Percentiles rank a stretch among this genome's conserved stretches.
These are phyloP conservation scores for Tapirus indicus DNA, from an alignment of 2,797 vertebrate species.

Conservation along the genomic window DNA sequence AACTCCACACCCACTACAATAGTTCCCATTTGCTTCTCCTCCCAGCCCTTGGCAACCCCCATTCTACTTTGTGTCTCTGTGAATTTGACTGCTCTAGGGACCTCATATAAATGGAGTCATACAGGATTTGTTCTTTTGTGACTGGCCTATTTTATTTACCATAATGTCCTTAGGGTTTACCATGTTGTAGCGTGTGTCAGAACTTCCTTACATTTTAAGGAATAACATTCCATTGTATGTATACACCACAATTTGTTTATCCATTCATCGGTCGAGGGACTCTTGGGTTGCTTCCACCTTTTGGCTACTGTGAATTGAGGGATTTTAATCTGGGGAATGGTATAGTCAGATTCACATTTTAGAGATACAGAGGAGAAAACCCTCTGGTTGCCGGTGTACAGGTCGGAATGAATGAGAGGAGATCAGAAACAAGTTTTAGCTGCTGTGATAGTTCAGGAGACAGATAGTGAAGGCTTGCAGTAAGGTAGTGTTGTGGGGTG, in stretches of 20 bases:
- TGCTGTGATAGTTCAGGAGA: too few relatives aligned
- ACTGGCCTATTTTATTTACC: background rate
- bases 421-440: too few relatives aligned
- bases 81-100: background rate
- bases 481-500: too few relatives aligned
- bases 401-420: too few relatives aligned
- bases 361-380: background rate
- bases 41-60: background rate
- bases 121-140: background rate
- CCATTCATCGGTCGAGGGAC: background rate
- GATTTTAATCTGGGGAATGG: background rate
- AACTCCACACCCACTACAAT: background rate
- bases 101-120: background rate
- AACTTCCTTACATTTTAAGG: background rate
- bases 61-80: background rate
- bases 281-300: background rate
- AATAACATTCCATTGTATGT: background rate
- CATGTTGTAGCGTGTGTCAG: background rate
- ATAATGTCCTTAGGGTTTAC: background rate
- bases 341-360: background rate
- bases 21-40: accelerated
- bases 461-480: too few relatives aligned
- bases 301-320: background rate
- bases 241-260: background rate
- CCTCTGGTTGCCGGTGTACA: background rate